phyloP scores from a whole-genome alignment of 2,113 vertebrate genomes.

The Planiliza haematocheilus region DNA sequence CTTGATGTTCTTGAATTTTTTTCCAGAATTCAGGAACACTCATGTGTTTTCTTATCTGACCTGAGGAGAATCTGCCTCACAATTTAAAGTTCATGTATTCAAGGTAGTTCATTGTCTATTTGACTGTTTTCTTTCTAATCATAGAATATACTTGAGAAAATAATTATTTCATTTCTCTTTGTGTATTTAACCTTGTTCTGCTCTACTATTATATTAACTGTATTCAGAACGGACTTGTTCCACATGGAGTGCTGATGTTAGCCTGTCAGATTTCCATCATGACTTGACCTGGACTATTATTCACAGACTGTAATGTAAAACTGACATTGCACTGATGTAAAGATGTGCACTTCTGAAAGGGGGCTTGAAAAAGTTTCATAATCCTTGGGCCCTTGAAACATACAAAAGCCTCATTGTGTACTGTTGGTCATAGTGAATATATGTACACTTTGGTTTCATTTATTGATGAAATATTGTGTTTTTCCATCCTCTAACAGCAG shows the following conservation, averaged over 20 bases:
- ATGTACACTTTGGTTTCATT: slow-evolving; percentile 5
- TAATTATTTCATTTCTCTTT: slow-evolving; percentile 4
- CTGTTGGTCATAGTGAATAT: not conserved
- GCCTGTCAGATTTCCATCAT: not conserved
- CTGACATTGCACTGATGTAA: not conserved
- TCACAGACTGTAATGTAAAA: not conserved
- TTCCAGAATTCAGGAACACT: too few species aligned
- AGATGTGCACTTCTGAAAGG: not conserved
- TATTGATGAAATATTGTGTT: not conserved
- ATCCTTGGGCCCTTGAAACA: not conserved
- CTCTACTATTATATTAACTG: not conserved
- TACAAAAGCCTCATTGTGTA: not conserved
- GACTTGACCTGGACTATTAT: not conserved
- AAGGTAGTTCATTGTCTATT: not conserved
- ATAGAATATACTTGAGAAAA: not conserved
- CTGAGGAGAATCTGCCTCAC: not conserved
- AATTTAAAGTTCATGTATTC: not conserved
- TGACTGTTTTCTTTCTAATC: not conserved
- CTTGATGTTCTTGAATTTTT: too few species aligned
- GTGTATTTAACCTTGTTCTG: not conserved
- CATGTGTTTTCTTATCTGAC: too few species aligned
- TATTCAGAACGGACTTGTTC: not conserved
- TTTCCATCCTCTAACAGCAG: not conserved
- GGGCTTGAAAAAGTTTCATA: not conserved
- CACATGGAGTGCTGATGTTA: not conserved